Evolutionary conservation across 2,888 invertebrate genomes (phyloP), one percentile per base, ranked within the genome.

Genomic region (Teleiodes luculella): DNA sequence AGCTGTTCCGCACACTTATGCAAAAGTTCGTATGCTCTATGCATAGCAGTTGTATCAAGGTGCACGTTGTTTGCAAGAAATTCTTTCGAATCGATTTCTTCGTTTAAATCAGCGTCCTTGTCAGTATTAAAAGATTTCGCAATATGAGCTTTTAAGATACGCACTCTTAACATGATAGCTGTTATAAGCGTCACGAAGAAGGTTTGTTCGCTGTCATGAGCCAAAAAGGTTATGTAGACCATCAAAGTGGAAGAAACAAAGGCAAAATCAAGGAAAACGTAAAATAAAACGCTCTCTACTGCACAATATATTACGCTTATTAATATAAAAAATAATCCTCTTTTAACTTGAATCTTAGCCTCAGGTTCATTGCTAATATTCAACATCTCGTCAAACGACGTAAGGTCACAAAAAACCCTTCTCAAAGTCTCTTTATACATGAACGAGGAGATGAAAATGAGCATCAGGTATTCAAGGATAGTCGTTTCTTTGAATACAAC

Each of bases 161-260:
- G 55, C n/a, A 84, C 65, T 60, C 86, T 67, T 1, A 61, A 57
- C 39, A 72, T 68, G 57, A 83, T 70, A 18, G 66, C 64, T 49
- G 68, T 60, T 0, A 84, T 60, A 18, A 82, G 57, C 5, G 72
- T 57, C 3, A 77, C 70, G 47, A 74, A 75, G 31, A 83, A 70
- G 7, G 79, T 54, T 28, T 73, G 77, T 53, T 86, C 86, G 24
- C 62, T 62, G 50, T 85, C 85, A 48, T 80, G 81, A 0, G 70
- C 61, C 6, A 75, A 36, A 18, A 71, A 53, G 37, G 74, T 64
- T 3, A 80, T 30, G 16, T 68, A 74, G 0, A 64, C 33, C 0
- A 63, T 54, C 13, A 56, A 49, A 43, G 54, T 54, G 3, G 55
- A 52, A 0, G 57, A 36, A 14, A 65, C 58, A 0, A 65, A 50